Evolutionary conservation across 2,888 invertebrate species (phyloP), one percentile per base, ranked within the genome.

Genomic region (Erpobdella octoculata): DNA sequence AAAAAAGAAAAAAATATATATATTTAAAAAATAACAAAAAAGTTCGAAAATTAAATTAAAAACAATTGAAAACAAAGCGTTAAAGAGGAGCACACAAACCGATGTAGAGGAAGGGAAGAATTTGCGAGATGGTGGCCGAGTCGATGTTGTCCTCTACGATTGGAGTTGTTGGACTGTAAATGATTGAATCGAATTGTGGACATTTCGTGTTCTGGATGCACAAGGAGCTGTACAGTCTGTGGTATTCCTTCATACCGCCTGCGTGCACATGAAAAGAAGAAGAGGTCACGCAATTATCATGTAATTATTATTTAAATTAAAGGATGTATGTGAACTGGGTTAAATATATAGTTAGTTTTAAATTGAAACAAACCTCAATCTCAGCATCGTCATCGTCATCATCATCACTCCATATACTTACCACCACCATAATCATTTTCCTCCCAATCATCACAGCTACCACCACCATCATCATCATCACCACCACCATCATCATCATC

Each of bases 201-300:
- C 36, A 28, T 2, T 21, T 37, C 12, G 69, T 33, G 21, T 64
- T 58, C 48, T 41, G 28, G 38, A 58, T 62, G 66, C 75, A 75
- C 2, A 74, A 41, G 31, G 59, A 41, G 37, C 66, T 53, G 53
- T 72, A 71, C 6, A 65, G 31, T 53, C 61, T 61, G 41, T 72
- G 72, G 65, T 74, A 75, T 37, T 72, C 73, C 35, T 72, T 71
- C 35, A 75, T 35, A 18, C 75, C 75, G 21, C 75, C 75, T 75
- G 69, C 31, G 71, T 71, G n/a, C 38, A 18, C 38, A 48, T 21
- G 8, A 33, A 41, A 36, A 31, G 8, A 41, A 41, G n/a, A 41
- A 41, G 12, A 12, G 46, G n/a, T n/a, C n/a, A n/a, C n/a, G 28
- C 53, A n/a, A 25, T 53, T 12, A 53, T 8, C 25, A 25, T 35